These are phyloP conservation scores for Xanthostigma xanthostigma DNA, from an alignment of 2,888 invertebrate species.

Conservation along the genomic window DNA sequence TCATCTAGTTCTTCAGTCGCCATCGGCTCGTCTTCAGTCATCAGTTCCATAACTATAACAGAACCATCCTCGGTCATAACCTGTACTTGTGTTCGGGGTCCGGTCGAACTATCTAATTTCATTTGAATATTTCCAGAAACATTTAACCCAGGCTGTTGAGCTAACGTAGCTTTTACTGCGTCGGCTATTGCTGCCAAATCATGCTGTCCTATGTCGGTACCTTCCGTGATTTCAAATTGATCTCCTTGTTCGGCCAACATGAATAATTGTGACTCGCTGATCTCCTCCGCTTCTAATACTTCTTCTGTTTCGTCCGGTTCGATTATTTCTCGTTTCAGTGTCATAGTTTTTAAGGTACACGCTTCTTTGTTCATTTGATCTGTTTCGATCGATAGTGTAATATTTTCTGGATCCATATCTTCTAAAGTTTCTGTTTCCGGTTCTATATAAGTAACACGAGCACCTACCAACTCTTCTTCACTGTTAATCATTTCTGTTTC, in stretches of 20 bases:
- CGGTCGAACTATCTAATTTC: constrained; percentile 19
- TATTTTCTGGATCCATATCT: constrained; percentile 30
- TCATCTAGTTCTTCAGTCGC: constrained; percentile 19
- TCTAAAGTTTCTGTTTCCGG: constrained; percentile 22
- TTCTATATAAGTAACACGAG: constrained; percentile 25
- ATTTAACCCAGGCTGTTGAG: constrained; percentile 19
- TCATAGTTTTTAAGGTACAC: constrained; percentile 23
- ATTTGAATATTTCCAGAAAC: constrained; percentile 25
- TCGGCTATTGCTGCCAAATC: constrained; percentile 28
- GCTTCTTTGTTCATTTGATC: constrained; percentile 25
- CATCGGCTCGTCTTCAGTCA: constrained; percentile 24
- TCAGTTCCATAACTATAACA: constrained; percentile 30
- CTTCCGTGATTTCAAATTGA: constrained; percentile 11
- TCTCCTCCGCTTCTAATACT: constrained; percentile 2
- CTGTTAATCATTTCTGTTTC: constrained; percentile 16
- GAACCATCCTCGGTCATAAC: constrained; percentile 32
- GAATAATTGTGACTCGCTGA: constrained; percentile 9
- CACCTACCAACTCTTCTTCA: constrained; percentile 27
- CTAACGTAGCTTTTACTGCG: constrained; percentile 23
- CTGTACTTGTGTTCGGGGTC: constrained; percentile 21
- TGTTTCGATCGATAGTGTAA: constrained; percentile 28
- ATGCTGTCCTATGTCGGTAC: constrained; percentile 20
- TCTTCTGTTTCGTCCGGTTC: constrained; percentile 8
- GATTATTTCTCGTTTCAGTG: constrained; percentile 19
- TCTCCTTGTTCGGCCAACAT: constrained; percentile 16